Evolutionary conservation across 2,888 invertebrate species (phyloP), one percentile per base, ranked within the genome.

Genomic region (Parasteatoda lunata): DNA sequence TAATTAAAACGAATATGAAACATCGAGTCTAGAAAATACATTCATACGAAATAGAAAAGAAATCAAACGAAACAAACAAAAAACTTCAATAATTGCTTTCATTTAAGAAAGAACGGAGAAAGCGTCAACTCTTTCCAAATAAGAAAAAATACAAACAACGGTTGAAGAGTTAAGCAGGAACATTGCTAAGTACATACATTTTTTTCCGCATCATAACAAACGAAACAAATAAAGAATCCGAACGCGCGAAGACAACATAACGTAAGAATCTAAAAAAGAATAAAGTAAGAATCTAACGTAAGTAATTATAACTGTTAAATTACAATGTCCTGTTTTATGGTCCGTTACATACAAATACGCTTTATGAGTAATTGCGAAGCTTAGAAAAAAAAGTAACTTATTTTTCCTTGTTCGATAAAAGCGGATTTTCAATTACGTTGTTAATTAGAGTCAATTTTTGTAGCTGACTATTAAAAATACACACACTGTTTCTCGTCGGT

Each of bases 391-490:
- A 30, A 30, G 9, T 49, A n/a, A 68, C 68, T 76, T 66, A 51
- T 52, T 70, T 68, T 54, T 7, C 70, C 47, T 52, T 47, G 59
- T 30, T 71, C 15, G 73, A 72, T 80, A 80, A 73, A 80, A 64
- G 68, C 47, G 65, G 66, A 80, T 80, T 80, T 72, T 65, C 80
- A 80, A 66, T 73, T 51, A 66, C 73, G 66, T 80, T 80, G 66
- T 80, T 80, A 80, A 80, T 80, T 80, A 80, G 68, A 68, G 59
- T 78, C 68, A 72, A 11, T 80, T 72, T 80, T 80, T 70, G 70
- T 54, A 76, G 65, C 59, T 59, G 59, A 59, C 59, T 59, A 59
- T 59, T 59, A 59, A 59, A n/a, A n/a, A 59, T 6, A 59, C 9
- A 59, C 4, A 59, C 5, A 7, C n/a, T n/a, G 11, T n/a, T 59